A percentile compares a stretch with the other conserved stretches of the same genome.
These are phyloP conservation scores for Bombus difficillimus DNA, from an alignment of 1,140 invertebrate genomes.

Conservation along the genomic window DNA sequence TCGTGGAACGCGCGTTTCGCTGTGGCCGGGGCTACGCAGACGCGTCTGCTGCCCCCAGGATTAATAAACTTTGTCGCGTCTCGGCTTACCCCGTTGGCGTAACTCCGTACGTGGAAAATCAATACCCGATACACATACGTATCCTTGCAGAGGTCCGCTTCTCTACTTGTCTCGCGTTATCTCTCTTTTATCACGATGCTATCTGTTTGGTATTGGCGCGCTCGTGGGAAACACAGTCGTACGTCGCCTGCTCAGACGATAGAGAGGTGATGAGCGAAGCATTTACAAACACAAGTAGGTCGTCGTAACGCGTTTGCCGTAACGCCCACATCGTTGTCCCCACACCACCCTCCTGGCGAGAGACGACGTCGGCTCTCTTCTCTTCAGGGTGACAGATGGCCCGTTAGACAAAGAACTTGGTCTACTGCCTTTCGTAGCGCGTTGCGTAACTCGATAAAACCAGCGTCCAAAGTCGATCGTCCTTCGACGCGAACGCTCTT, in stretches of 20 bases:
- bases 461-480: conserved; percentile 66
- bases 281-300: conserved; percentile 46
- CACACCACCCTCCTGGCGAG: neutral
- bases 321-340: conserved; percentile 33
- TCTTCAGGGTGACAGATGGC: conserved; percentile 73
- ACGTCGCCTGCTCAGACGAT: conserved; percentile 5
- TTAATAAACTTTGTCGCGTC: conserved; percentile 71
- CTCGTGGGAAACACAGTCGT: conserved; percentile 30
- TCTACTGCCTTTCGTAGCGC: conserved; percentile 71
- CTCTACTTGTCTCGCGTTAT: conserved; percentile 70
- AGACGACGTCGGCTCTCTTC: conserved; percentile 17
- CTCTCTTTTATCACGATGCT: conserved; percentile 72
- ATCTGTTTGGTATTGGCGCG: conserved; percentile 51
- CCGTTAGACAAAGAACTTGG: conserved; percentile 73
- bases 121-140: conserved; percentile 76
- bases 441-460: conserved; percentile 76
- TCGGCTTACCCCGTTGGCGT: conserved; percentile 65
- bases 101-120: conserved; percentile 69
- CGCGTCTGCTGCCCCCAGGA: conserved; percentile 55
- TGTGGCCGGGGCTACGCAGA: conserved; percentile 49
- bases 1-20: conserved; percentile 21
- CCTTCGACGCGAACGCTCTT: neutral
- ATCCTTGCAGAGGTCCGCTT: conserved; percentile 65
- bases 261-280: neutral
- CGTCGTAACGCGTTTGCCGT: conserved; percentile 20